These are phyloP conservation scores for Diuraphis noxia DNA, from an alignment of 1,140 invertebrate genomes.

Conservation along the genomic window DNA sequence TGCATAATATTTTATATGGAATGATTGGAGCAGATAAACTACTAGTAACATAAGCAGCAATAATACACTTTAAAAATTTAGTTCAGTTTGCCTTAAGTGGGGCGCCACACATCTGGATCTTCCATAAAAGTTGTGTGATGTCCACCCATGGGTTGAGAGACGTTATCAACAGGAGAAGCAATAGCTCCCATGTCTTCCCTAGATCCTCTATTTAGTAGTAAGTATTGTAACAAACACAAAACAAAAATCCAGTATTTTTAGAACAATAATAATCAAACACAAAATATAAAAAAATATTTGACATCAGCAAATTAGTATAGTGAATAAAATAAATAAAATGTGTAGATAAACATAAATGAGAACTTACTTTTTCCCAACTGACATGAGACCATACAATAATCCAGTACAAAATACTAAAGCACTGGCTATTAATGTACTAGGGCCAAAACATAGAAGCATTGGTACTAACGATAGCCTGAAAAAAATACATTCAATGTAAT, in stretches of 20 bases:
- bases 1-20: background rate
- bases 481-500: slow-evolving; percentile 55
- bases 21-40: background rate
- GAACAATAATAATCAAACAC: background rate
- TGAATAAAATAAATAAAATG: background rate
- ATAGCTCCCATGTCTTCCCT: slow-evolving; percentile 80
- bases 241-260: slow-evolving; percentile 21
- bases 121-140: slow-evolving; percentile 81
- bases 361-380: slow-evolving; percentile 87
- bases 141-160: slow-evolving; percentile 67
- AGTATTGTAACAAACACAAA: slow-evolving; percentile 31
- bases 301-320: background rate
- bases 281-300: background rate
- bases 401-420: slow-evolving; percentile 87
- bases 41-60: background rate
- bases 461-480: slow-evolving; percentile 76
- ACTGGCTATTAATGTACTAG: slow-evolving; percentile 81
- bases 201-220: slow-evolving; percentile 69
- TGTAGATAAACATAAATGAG: slow-evolving; percentile 14
- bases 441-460: slow-evolving; percentile 75
- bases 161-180: slow-evolving; percentile 68
- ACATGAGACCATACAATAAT: slow-evolving; percentile 90
- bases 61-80: slow-evolving; percentile 54
- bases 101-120: slow-evolving; percentile 86
- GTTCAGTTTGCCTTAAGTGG: slow-evolving; percentile 66